These are phyloP conservation scores for Aradus depressus DNA, from an alignment of 2,888 invertebrate genomes.

Conservation along the genomic window DNA sequence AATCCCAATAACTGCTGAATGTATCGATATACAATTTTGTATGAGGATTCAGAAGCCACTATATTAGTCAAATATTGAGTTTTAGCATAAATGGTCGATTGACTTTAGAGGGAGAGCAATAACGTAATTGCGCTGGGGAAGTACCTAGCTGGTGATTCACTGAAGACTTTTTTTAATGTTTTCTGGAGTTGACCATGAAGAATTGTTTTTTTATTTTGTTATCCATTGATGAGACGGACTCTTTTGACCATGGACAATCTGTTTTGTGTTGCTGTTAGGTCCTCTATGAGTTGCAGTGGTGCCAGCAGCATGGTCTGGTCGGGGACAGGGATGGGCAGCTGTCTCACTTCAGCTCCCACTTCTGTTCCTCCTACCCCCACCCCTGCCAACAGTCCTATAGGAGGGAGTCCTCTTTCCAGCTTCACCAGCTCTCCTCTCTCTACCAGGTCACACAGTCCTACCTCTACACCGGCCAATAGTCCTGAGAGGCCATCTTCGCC, in stretches of 20 bases:
- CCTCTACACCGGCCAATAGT: conserved; percentile 72
- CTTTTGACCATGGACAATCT: conserved; percentile 35
- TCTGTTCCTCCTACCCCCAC: conserved; percentile 53
- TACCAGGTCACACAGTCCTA: conserved; percentile 50
- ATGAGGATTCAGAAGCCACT: no score
- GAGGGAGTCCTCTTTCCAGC: no score
- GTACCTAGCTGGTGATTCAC: background rate
- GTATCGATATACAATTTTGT: no score
- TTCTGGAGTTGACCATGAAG: background rate
- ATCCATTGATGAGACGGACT: conserved; percentile 31
- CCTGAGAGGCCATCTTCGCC: conserved; percentile 51
- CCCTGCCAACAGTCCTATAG: conserved; percentile 68
- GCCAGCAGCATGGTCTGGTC: conserved; percentile 69
- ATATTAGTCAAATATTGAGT: no score
- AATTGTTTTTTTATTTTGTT: background rate
- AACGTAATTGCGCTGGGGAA: background rate
- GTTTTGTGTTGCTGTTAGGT: background rate
- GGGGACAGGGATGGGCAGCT: conserved; percentile 59
- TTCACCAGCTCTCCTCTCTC: conserved; percentile 27
- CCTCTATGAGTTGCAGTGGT: conserved; percentile 45
- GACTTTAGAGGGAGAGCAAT: no score
- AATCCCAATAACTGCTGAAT: no score
- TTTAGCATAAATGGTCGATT: no score
- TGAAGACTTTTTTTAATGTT: background rate
- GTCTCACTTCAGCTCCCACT: conserved; percentile 46